Conservation (phyloP, 1,140 invertebrate species). For the Trissolcus basalis region DNA sequence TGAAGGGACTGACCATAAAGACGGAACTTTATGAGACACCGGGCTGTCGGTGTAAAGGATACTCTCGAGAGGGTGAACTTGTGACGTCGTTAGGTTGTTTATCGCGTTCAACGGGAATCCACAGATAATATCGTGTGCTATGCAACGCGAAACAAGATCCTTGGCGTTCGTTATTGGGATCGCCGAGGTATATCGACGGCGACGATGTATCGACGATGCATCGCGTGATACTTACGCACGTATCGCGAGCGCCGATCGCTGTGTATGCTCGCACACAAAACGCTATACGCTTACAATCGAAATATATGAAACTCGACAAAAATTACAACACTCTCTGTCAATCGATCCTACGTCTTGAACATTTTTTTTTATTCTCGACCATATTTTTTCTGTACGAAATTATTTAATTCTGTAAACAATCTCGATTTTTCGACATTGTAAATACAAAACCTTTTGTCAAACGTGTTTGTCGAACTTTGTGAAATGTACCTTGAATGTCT, state of each 20-base stretch:
- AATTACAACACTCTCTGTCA: no score
- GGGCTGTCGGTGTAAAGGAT: constrained; percentile 62
- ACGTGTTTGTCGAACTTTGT: no score
- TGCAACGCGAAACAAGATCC: constrained; percentile 59
- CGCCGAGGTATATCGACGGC: constrained; percentile 47
- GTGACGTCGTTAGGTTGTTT: constrained; percentile 66
- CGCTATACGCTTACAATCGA: constrained; percentile 45
- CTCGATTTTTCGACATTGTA: no score
- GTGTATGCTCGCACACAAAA: constrained; percentile 38
- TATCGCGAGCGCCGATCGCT: constrained; percentile 45
- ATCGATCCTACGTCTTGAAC: no score
- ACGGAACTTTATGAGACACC: constrained; percentile 71
- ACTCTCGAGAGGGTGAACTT: constrained; percentile 36
- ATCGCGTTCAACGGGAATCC: constrained; percentile 71
- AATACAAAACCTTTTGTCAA: no score
- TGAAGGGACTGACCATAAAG: constrained; percentile 68
- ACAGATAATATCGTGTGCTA: constrained; percentile 67
- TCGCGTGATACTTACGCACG: constrained; percentile 46
- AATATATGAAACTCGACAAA: constrained; percentile 47
- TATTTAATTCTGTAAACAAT: no score
- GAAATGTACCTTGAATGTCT: no score
- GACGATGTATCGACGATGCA: constrained; percentile 53
- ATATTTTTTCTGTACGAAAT: no score
- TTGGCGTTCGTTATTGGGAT: constrained; percentile 51
- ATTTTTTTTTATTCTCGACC: no score